Base-by-base conservation (phyloP, 1,140 invertebrate species). In the Aradophagus sp. region DNA sequence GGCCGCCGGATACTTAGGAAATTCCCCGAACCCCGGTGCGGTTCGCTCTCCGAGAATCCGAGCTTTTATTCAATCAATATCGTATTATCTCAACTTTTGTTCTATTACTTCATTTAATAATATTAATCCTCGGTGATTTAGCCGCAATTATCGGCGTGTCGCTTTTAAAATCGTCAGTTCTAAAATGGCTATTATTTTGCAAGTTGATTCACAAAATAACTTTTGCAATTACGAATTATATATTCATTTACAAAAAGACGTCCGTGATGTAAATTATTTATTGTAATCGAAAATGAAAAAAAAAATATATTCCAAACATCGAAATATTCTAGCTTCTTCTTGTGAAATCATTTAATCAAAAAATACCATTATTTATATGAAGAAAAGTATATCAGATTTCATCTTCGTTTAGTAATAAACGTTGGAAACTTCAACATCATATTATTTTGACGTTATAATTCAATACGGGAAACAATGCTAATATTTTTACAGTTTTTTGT, bases 1-100 rank as follows among this genome's bases (percentile, higher is more conserved):
- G 52, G 36, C 55, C 66, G 47, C 52, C 44, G 58, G 56, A 62
- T 62, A 69, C 58, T 62, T 48, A 38, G 44, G 13, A 55, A 69
- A 69, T 56, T 69, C 47, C 35, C 16, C 13, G 41, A 52, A 50
- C 52, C 42, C 61, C 35, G 26, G 42, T 39, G 38, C 42, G 27
- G 31, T 47, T 45, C 26, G 10, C 13, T 50, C 19, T 13, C 26
- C 12, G 29, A 38, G 36, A 44, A 58, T 50, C 52, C 34, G n/a
- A 38, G 31, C 17, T 45, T 44, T 32, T 45, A 58, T 67, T 58
- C 31, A 58, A 67, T 58, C 63, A 58, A 58, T 58, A 36, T 3
- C 15, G 16, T 11, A 58, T 67, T 58, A 58, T 44, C 35, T 5
- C 11, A 41, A 44, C 29, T 36, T 45, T 50, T 66, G 27, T 44